These are phyloP conservation scores for Rhea pennata DNA, from an alignment of 2,113 vertebrate species.

Conservation along the genomic window DNA sequence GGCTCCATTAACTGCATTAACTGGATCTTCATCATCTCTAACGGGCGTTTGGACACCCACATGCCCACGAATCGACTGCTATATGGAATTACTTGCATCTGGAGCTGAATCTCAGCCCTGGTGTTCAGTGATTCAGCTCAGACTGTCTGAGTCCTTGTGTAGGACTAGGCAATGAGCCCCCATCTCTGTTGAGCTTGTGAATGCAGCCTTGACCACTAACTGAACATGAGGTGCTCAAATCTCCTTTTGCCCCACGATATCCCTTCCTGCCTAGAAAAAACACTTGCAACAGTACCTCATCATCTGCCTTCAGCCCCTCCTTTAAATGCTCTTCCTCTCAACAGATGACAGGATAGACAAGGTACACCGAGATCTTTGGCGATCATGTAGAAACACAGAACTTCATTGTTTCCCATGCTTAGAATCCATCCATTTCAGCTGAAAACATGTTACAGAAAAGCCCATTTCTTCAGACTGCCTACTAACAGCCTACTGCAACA, in stretches of 20 bases:
- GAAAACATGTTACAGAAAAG: not conserved
- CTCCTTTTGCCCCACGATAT: not conserved
- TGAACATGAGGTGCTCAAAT: accelerated
- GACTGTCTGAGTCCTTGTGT: not conserved
- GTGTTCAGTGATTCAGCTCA: not conserved
- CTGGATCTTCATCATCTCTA: not conserved
- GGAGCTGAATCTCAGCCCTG: not conserved
- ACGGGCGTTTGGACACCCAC: not conserved
- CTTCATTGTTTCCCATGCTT: not conserved
- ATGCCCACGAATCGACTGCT: not conserved
- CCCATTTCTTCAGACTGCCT: slow-evolving; percentile 20
- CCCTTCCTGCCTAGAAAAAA: not conserved
- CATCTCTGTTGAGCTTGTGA: not conserved
- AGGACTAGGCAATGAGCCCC: not conserved
- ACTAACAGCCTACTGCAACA: not conserved
- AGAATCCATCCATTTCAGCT: not conserved
- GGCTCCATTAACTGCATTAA: not conserved
- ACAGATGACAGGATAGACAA: not conserved
- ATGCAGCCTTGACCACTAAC: not conserved
- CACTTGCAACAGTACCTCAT: not conserved
- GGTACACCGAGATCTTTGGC: accelerated
- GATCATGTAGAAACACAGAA: not conserved
- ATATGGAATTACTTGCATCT: not conserved
- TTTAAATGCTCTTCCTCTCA: not conserved
- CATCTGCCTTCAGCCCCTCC: not conserved